Conservation (phyloP, 2,113 vertebrate genomes). For the Ivindomyrus marchei region DNA sequence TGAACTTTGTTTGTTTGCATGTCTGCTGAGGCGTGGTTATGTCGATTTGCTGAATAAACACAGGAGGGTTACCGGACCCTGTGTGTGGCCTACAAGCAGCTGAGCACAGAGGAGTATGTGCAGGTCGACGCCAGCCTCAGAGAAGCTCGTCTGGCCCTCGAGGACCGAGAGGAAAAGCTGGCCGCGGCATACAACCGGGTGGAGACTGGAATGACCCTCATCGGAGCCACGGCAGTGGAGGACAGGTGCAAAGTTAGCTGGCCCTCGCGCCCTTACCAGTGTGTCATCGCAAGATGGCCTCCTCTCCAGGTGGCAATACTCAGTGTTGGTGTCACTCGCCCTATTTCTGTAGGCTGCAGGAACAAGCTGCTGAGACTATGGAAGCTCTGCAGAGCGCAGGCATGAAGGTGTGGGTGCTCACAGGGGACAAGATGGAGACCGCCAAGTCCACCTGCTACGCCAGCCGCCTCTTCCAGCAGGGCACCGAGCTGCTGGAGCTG, state of each 20-base stretch:
- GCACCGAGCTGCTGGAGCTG: slow-evolving; percentile 85
- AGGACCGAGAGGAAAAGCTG: slow-evolving; percentile 88
- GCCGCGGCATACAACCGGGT: slow-evolving; percentile 81
- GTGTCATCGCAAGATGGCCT: not conserved
- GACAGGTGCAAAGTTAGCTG: slow-evolving; percentile 72
- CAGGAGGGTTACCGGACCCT: slow-evolving; percentile 92
- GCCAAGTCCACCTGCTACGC: slow-evolving; percentile 95
- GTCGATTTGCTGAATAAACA: not conserved
- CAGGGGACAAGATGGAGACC: slow-evolving; percentile 96
- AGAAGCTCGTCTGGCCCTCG: slow-evolving; percentile 81
- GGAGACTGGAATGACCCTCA: slow-evolving; percentile 85
- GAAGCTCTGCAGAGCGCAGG: slow-evolving; percentile 89
- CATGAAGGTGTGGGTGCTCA: slow-evolving; percentile 94
- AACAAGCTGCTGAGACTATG: slow-evolving; percentile 87
- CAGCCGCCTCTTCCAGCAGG: slow-evolving; percentile 83
- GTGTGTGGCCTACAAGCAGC: slow-evolving; percentile 85
- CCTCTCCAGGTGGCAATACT: not conserved
- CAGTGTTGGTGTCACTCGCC: fast-evolving
- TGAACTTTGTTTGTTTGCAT: not conserved
- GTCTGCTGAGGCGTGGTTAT: not conserved
- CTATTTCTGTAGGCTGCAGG: slow-evolving; percentile 71
- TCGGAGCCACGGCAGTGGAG: slow-evolving; percentile 95
- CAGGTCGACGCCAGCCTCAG: slow-evolving; percentile 66
- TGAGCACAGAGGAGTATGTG: slow-evolving; percentile 69
- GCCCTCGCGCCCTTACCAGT: not conserved